Conservation (phyloP, 2,113 vertebrate species). For the Gallinago media region DNA sequence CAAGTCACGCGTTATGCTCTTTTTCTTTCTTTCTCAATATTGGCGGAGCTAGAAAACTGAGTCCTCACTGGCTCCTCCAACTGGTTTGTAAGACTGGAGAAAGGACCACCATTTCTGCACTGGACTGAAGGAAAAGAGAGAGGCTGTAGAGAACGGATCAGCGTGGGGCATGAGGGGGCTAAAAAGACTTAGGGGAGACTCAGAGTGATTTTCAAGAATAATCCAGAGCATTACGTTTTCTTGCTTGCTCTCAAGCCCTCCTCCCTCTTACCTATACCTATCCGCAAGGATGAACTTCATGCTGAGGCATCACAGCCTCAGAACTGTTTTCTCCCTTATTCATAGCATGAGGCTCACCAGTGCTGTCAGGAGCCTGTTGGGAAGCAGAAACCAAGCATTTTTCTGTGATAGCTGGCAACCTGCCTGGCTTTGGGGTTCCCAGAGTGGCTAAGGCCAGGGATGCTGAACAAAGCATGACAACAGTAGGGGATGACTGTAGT, state of each 20-base stretch:
- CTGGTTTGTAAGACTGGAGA: background rate
- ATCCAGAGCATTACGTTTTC: background rate
- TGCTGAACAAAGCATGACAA: background rate
- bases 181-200: background rate
- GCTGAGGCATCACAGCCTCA: background rate
- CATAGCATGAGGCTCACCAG: background rate
- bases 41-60: background rate
- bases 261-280: background rate
- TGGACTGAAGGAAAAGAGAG: background rate
- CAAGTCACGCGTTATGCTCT: background rate
- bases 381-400: background rate
- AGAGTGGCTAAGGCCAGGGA: background rate
- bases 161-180: fast-evolving
- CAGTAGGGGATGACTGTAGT: background rate
- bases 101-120: background rate
- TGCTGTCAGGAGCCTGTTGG: background rate
- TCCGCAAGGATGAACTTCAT: background rate
- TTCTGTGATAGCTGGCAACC: background rate
- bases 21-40: background rate
- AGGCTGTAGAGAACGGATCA: background rate
- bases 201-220: background rate
- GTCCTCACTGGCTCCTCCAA: background rate
- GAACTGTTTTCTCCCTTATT: background rate
- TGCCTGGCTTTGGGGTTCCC: background rate
- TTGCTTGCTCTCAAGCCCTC: background rate